Base-by-base conservation (phyloP, 2,113 vertebrate species). In the Jacana jacana region DNA sequence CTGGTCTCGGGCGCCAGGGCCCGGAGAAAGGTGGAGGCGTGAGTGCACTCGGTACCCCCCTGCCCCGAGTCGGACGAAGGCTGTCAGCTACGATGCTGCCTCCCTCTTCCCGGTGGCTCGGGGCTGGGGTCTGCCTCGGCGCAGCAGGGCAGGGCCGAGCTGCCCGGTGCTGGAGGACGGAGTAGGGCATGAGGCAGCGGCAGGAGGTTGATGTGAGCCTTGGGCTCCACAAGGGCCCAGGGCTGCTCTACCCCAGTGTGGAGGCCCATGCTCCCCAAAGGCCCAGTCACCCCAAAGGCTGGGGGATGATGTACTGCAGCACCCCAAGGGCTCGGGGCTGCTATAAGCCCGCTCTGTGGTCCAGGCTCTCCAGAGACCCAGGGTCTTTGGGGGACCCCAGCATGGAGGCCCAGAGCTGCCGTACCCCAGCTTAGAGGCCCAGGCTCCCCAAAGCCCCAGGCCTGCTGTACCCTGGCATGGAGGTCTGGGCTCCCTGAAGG, bases 161-260 rank as follows among this genome's bases (percentile, higher is more conserved):
- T 0, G 30, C 22, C 17, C 35, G 1, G 60, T 12, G 48, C 16
- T 1, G 63, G 42, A 42, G 66, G 30, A 1, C 2, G 12, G 40
- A 10, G n/a, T 20, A 31, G 17, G 48, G 2, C 11, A 33, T 14
- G 69, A 30, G 51, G 64, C 39, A 2, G 11, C 40, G 22, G 7
- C 54, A 3, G 25, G 4, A 27, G 8, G 12, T 13, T 17, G 8
- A 6, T 5, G 30, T 3, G 25, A 37, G 70, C 18, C 0, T 22
- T 11, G 61, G 19, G 46, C 37, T 42, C 33, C 61, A 28, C 39
- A 19, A 28, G 8, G 37, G 35, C 25, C 60, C 10, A 17, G 16
- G 35, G 16, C 24, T 39, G 60, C 24, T 9, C 24, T 39, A 18
- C 60, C 25, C 24, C 60, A 27, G 24, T 5, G 10, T 25, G 25